phyloP scores from a whole-genome alignment of 2,113 vertebrate species.

The Neofelis nebulosa region DNA sequence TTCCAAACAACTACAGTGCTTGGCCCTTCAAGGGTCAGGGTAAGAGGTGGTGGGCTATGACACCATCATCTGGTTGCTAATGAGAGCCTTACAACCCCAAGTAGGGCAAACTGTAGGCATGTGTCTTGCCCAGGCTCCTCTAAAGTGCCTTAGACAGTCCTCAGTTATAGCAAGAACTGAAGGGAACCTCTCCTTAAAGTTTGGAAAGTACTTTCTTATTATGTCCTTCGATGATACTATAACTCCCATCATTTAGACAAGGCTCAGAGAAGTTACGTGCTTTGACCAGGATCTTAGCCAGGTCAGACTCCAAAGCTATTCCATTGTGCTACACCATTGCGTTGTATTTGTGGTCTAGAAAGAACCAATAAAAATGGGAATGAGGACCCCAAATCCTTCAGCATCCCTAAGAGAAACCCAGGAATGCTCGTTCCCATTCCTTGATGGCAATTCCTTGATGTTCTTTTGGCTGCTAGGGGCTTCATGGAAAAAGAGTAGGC shows the following conservation, averaged over 20 bases:
- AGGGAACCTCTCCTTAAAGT: not conserved
- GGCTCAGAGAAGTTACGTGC: not conserved
- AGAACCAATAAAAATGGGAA: not conserved
- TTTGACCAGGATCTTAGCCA: conserved; percentile 9
- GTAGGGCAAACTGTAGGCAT: not conserved
- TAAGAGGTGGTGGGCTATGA: not conserved
- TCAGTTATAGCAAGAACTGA: conserved; percentile 6
- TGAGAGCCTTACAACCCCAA: not conserved
- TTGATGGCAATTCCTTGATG: not conserved
- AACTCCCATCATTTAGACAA: not conserved
- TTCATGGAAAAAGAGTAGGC: not conserved
- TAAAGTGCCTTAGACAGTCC: not conserved
- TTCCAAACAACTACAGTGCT: conserved; percentile 17
- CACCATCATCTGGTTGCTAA: not conserved
- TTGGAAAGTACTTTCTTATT: not conserved
- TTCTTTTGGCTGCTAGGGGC: not conserved
- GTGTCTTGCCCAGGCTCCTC: not conserved
- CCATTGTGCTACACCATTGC: not conserved
- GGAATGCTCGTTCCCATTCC: not conserved
- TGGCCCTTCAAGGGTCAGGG: not conserved
- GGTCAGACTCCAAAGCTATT: not conserved
- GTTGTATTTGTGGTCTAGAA: not conserved
- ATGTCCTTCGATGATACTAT: conserved; percentile 13
- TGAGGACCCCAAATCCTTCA: not conserved
- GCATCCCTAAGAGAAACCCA: not conserved